phyloP scores from a whole-genome alignment of 2,888 invertebrate species.

The Lochmaea capreae region DNA sequence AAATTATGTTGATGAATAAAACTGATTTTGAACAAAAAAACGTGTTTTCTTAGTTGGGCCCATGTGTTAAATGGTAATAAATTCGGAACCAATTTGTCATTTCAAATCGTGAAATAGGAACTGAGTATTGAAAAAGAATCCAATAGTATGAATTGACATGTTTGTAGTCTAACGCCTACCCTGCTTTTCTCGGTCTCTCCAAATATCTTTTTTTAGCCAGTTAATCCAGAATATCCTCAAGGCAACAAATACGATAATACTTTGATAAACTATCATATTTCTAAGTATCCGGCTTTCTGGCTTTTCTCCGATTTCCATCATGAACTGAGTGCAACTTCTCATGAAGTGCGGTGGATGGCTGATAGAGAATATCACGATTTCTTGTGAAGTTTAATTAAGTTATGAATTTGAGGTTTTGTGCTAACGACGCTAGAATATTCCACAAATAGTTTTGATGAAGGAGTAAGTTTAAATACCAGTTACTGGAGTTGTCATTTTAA shows the following conservation, averaged over 20 bases:
- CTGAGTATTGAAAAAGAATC: too few species aligned
- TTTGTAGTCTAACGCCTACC: background rate
- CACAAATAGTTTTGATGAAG: background rate
- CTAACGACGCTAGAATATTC: background rate
- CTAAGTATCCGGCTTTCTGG: conserved; percentile 44
- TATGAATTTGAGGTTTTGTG: background rate
- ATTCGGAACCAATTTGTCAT: too few species aligned
- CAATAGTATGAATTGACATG: background rate
- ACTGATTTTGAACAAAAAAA: too few species aligned
- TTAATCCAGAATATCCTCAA: conserved; percentile 24
- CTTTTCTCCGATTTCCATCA: conserved; percentile 38
- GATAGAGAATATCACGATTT: conserved; percentile 1
- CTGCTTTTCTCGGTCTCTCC: background rate
- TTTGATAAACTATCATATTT: conserved; percentile 53
- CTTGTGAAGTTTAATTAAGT: background rate
- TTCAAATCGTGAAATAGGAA: too few species aligned
- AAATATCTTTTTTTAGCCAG: background rate
- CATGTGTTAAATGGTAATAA: too few species aligned
- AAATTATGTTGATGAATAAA: too few species aligned
- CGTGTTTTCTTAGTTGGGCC: too few species aligned
- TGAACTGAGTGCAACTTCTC: conserved; percentile 21
- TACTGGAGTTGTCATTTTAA: background rate
- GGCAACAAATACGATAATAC: conserved; percentile 43
- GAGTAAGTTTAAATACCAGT: background rate
- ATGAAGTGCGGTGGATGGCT: background rate